Evolutionary conservation across 2,888 invertebrate species (phyloP), one percentile per base, ranked within the genome.

Genomic region (Meloe dianella): DNA sequence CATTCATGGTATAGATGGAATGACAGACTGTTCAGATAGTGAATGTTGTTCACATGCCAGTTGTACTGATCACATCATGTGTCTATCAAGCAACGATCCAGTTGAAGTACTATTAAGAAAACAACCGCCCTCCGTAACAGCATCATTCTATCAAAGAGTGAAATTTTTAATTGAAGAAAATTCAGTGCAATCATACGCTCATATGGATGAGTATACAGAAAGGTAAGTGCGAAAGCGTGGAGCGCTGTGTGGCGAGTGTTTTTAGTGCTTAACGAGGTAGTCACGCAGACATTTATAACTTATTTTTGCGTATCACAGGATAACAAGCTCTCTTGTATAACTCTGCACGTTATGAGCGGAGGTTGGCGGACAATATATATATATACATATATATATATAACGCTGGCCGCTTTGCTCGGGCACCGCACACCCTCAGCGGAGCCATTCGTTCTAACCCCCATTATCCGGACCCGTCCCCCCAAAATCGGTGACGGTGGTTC

Each of bases 161-260:
- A 95, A 96, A 84, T 99, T 99, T 86, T 91, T 99, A 76, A 96
- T 99, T 74, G 98, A 98, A 86, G 97, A 98, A 84, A 96, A 97
- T 85, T 97, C 97, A 72, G 97, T 98, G 68, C 99, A 99, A 86
- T 96, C 95, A 81, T 98, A 98, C 86, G 97, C 98, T 61, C 96
- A 97, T 84, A 92, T 94, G 89, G 94, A 95, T 86, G 96, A 97
- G 86, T 99, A 98, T 87, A 96, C 96, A 81, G 97, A 97, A 88
- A 97, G 96, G 98, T 98, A 90, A 91, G 93, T 90, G 84, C 79
- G 38, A 20, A 24, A 41, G 54, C 54, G 51, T 27, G 35, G 7
- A 9, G 32, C 41, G 51, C 24, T 17, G 22, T 59, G 62, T 66
- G 20, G 54, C 51, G 30, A 54, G 57, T 56, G 47, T 63, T 63